Evolutionary conservation across 2,113 vertebrate genomes (phyloP), one percentile per base, ranked within the genome.

Genomic region (Aegotheles bennettii): DNA sequence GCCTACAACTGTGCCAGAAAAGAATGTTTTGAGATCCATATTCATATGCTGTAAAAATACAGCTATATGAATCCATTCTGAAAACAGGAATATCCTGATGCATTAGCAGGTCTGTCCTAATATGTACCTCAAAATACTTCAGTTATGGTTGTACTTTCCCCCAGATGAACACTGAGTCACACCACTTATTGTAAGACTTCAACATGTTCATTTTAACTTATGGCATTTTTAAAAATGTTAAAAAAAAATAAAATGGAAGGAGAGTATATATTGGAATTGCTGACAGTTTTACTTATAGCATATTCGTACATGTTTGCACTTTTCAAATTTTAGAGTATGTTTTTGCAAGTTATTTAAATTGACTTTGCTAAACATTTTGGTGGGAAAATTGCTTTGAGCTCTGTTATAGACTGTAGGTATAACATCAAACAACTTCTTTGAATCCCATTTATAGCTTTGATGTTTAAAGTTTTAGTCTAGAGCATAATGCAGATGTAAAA

Each of bases 361-460:
- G 63, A 86, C 83, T 84, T 95, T 95, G 94, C 95, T 94, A 95
- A 96, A 97, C 86, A 83, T 84, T 94, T 94, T 97, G 87, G 71
- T 90, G 77, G 67, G 69, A 94, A 97, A 93, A 94, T 94, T 69
- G 90, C 94, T 96, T 59, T 95, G 38, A 90, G 97, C 81, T 95
- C 93, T 97, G 40, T 84, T 93, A 65, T 38, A 68, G 91, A 87
- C 64, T 84, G 38, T 87, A 84, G 83, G 78, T 96, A 94, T 94
- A 96, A 96, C 87, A 97, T 97, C 93, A 97, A 97, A 98, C 96
- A 91, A 68, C 40, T 95, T 95, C 69, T 90, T 93, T 96, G 96
- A 97, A 97, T 96, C 91, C 43, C 84, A 93, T 97, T 90, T 95
- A 31, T 88, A 87, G 80, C 93, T 96, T 97, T 97, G 96, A 87